Evolutionary conservation across 2,797 vertebrate genomes (phyloP), one percentile per base, ranked within the genome.

Genomic region (Macrochelys suwanniensis): DNA sequence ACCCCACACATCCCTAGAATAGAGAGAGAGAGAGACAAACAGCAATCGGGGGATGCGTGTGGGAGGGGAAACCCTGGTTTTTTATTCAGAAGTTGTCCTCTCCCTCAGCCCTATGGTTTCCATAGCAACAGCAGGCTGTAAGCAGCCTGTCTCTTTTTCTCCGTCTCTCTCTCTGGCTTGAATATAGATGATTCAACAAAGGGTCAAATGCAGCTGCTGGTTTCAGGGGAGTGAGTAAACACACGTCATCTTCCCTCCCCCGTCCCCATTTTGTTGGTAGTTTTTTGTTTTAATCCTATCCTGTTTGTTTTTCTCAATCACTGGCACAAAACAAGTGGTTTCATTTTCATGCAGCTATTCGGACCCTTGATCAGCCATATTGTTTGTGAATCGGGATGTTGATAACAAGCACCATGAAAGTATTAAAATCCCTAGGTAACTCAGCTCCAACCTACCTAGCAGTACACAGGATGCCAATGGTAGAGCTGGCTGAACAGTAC

Each of bases 61-160:
- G 74, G 92, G 50, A 87, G 84, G 91, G 89, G 95, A 96, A 89
- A 77, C 28, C 49, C 57, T 96, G 87, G n/a, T 97, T 97, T 96
- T 95, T 97, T 57, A 98, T 97, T 97, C 96, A 94, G 96, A 89
- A 95, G 92, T 97, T 87, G 11, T 97, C 31, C 68, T 97, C 97
- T 89, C 92, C 5, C 45, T 96, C 94, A 97, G 95, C 96, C 95
- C 97, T 96, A 96, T 96, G 82, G 97, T 98, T 98, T 97, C 98
- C 98, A 98, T 98, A 96, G 98, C 96, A 98, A 98, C 98, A 90
- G 90, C 94, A 91, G 92, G 96, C 90, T 53, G 11, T 91, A 96
- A 97, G 97, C 94, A 80, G 93, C 93, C 93, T 76, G 80, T 85
- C 42, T 91, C 90, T 97, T 90, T 23, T 89, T 84, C 45, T 80